Evolutionary conservation across 2,797 vertebrate genomes (phyloP).

Genomic region (Agapornis canus): DNA sequence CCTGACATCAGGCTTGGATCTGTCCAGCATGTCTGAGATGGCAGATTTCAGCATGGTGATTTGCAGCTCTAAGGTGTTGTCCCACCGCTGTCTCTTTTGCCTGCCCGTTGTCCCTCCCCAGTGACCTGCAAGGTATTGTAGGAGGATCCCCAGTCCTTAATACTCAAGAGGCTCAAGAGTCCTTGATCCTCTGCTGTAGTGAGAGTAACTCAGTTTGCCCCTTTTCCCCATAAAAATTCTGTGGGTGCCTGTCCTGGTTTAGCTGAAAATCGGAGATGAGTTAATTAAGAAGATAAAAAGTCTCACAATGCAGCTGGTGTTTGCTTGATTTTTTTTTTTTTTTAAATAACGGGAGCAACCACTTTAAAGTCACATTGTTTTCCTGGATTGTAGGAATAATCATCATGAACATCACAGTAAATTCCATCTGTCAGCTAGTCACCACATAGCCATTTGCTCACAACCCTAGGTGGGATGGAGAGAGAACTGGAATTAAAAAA

Average conservation of each 20-base stretch:
- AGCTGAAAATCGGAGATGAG: not conserved
- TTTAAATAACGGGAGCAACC: not conserved
- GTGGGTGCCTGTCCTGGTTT: not conserved
- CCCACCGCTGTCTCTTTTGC: not conserved
- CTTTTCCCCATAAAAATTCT: not conserved
- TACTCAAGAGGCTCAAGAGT: too few species aligned
- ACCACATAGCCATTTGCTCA: not conserved
- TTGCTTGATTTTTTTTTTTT: not conserved
- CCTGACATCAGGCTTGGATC: not conserved
- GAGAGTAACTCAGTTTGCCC: not conserved
- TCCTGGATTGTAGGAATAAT: not conserved
- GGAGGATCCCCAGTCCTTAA: not conserved
- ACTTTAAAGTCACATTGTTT: not conserved
- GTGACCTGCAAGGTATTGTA: not conserved
- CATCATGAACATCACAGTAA: not conserved
- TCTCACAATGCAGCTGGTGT: not conserved
- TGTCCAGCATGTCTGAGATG: not conserved
- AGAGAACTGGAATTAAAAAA: not conserved
- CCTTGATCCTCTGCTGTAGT: not conserved
- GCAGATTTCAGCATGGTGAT: not conserved
- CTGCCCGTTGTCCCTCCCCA: rapidly evolving
- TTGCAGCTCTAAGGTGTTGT: not conserved
- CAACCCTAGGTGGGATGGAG: not conserved
- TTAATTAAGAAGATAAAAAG: not conserved
- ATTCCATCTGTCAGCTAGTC: too few species aligned